Base-by-base conservation (phyloP, 2,888 invertebrate genomes). In the Spodoptera picta region DNA sequence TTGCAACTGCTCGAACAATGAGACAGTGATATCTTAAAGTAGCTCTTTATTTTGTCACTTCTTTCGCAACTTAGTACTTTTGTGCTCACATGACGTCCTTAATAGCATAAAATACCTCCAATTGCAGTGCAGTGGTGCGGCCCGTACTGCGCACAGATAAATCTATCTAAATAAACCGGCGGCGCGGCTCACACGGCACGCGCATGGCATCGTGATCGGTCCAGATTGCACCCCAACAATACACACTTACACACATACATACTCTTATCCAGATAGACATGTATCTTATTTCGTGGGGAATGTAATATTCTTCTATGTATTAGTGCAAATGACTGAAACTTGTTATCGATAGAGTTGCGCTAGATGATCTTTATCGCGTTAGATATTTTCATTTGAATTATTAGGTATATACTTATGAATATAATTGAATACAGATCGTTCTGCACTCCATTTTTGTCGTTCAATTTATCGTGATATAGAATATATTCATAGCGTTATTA, bases 81-180 rank as follows among this genome's bases (percentile, higher is more conserved):
- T 10, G 6, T 12, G 24, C 36, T 31, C 43, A 49, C 50, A 44
- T 12, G 14, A 46, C 42, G 24, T 9, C 31, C 36, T 1, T 14
- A 52, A 43, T 47, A 60, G 44, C 56, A 53, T 2, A 46, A 60
- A 57, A 64, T 59, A 50, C 41, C 47, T 62, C 48, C 76, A 76
- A 76, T 73, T 70, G 68, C 65, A 62, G 56, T 48, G 41, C 45
- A 59, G 36, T 57, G 9, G 48, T 42, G 10, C 42, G 43, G 48
- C 51, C 54, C 65, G 64, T 55, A 57, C 51, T 63, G 63, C 59
- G 48, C 61, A 60, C 11, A 60, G 53, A 76, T 77, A 76, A 73
- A 75, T 77, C 69, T 68, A 14, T 47, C 51, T 12, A 67, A 76
- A 76, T 69, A 60, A 65, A 68, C 77, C 51, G 36, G 36, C 51